Conservation (phyloP, 2,888 invertebrate species). For the Odiellus spinosus region DNA sequence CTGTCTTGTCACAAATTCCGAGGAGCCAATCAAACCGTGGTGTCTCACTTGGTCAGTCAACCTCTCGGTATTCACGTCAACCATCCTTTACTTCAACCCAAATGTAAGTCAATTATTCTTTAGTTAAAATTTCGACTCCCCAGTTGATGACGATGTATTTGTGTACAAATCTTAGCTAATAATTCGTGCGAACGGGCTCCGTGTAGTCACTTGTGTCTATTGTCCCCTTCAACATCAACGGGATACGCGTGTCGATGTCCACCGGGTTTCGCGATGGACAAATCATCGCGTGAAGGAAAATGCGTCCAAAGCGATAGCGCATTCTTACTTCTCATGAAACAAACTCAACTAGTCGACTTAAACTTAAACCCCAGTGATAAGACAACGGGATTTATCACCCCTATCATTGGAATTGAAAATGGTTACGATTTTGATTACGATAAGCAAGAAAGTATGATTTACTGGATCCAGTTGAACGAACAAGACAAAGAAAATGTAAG, state of each 20-base stretch:
- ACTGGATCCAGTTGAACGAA: conserved; percentile 59
- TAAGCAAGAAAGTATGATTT: conserved; percentile 61
- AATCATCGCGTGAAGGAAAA: conserved; percentile 19
- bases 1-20: conserved; percentile 79
- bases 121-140: conserved; percentile 1
- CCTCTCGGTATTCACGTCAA: conserved; percentile 89
- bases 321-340: conserved; percentile 75
- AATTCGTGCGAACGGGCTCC: conserved; percentile 54
- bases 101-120: conserved; percentile 22
- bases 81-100: conserved; percentile 82
- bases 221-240: conserved; percentile 49
- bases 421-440: conserved; percentile 86
- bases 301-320: conserved; percentile 36
- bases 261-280: conserved; percentile 48
- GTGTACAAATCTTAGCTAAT: conserved; percentile 31
- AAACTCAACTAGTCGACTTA: conserved; percentile 73
- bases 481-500: conserved; percentile 46
- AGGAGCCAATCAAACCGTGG: conserved; percentile 79
- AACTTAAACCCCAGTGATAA: conserved; percentile 53
- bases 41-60: conserved; percentile 83
- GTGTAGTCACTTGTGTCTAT: conserved; percentile 80
- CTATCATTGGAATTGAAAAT: conserved; percentile 72
- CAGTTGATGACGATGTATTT: too few species aligned
- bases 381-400: conserved; percentile 53
- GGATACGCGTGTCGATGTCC: conserved; percentile 82